Percentiles rank a stretch among this genome's conserved stretches.
Evolutionary conservation across 2,797 vertebrate species (phyloP).

Genomic region (Protosalanx chinensis): DNA sequence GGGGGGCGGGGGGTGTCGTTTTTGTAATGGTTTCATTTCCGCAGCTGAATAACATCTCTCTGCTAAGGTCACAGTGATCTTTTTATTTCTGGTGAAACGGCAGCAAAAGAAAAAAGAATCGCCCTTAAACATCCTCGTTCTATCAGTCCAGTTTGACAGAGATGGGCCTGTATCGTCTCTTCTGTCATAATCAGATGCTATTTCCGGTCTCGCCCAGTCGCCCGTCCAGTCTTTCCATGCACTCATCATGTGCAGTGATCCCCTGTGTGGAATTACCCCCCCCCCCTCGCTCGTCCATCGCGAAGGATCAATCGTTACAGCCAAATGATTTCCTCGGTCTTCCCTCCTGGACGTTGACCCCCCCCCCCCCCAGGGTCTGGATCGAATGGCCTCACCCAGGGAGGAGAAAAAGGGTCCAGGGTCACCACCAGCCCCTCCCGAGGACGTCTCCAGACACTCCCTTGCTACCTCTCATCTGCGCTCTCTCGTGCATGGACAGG

Average conservation of each 20-base stretch:
- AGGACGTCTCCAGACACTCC: neutral
- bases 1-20: neutral
- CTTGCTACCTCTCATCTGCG: constrained; percentile 22
- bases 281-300: neutral
- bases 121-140: neutral
- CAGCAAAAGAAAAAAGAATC: neutral
- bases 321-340: neutral
- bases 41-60: constrained; percentile 1
- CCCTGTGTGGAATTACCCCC: neutral
- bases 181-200: neutral
- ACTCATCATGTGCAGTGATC: neutral
- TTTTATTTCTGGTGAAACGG: neutral
- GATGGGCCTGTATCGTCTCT: neutral
- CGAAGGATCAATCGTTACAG: neutral
- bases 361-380: neutral
- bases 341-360: neutral
- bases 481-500: constrained; percentile 10
- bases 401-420: neutral
- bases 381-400: neutral
- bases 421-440: neutral
- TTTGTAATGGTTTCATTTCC: neutral
- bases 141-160: neutral
- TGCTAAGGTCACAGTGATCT: neutral
- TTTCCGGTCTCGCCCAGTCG: neutral
- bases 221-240: neutral